Percentiles rank a stretch among this genome's conserved stretches.
Evolutionary conservation across 2,797 vertebrate species (phyloP).

Genomic region (Poeciliopsis infans): DNA sequence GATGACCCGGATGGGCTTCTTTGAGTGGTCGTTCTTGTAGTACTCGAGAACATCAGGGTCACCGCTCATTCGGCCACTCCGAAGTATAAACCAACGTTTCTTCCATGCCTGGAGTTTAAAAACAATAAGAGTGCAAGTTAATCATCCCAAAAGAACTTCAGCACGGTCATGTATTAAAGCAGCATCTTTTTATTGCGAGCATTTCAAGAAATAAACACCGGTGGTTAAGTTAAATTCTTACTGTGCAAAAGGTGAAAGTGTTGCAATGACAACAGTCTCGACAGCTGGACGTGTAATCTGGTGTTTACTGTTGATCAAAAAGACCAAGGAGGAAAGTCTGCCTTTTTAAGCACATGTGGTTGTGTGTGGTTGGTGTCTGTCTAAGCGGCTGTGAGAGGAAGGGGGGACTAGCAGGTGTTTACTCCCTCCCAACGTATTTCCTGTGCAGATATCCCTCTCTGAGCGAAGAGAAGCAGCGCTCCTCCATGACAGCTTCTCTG

Average conservation of each 20-base stretch:
- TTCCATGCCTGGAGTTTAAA: constrained; percentile 90
- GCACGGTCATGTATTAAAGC: neutral
- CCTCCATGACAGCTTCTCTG: constrained; percentile 46
- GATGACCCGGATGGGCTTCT: constrained; percentile 95
- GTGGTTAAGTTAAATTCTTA: constrained; percentile 2
- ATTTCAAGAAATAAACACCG: constrained; percentile 4
- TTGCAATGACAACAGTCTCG: constrained; percentile 21
- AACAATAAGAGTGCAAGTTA: neutral
- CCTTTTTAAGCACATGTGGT: constrained; percentile 49
- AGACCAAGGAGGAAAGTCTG: constrained; percentile 34
- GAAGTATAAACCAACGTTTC: constrained; percentile 97
- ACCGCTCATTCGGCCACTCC: constrained; percentile 97
- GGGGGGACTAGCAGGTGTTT: constrained; percentile 77
- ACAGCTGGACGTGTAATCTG: constrained; percentile 54
- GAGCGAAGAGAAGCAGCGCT: constrained; percentile 44
- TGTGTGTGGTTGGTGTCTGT: constrained; percentile 48
- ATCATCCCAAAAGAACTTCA: neutral
- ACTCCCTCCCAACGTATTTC: constrained; percentile 77
- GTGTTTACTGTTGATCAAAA: constrained; percentile 55
- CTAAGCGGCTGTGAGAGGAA: constrained; percentile 26
- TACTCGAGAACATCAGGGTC: constrained; percentile 97
- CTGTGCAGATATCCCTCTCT: constrained; percentile 69
- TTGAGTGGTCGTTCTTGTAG: constrained; percentile 98
- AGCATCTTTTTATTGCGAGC: neutral
- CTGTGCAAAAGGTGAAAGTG: neutral